A percentile compares a stretch with the other conserved stretches of the same genome.
Evolutionary conservation across 1,140 invertebrate genomes (phyloP).

Genomic region (Drosophila ambigua): DNA sequence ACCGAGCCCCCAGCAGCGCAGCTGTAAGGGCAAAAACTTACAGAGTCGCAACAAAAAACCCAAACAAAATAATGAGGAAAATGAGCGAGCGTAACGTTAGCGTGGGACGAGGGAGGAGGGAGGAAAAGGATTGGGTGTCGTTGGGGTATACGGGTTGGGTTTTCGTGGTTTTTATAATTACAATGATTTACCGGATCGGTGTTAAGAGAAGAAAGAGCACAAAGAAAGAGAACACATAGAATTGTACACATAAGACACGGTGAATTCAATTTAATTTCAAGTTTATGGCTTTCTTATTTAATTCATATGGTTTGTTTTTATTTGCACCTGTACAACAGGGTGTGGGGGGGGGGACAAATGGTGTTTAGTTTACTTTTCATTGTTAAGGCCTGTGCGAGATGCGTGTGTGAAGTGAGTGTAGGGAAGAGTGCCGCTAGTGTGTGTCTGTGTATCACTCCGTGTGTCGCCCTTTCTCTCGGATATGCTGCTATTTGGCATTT

Average conservation of each 20-base stretch:
- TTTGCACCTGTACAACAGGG: too few relatives aligned
- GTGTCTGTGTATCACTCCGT: too few relatives aligned
- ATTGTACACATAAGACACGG: constrained; percentile 67
- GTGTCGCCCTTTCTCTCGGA: too few relatives aligned
- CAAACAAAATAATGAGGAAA: constrained; percentile 32
- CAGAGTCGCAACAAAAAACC: constrained; percentile 69
- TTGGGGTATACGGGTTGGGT: not conserved
- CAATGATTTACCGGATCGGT: constrained; percentile 51
- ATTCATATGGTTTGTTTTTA: not conserved
- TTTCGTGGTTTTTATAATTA: constrained; percentile 43
- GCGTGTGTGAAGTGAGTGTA: too few relatives aligned
- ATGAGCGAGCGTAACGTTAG: constrained; percentile 3
- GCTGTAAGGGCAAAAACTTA: constrained; percentile 84
- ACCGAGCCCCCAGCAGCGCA: constrained; percentile 82
- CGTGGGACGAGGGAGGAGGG: not conserved
- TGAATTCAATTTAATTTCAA: constrained; percentile 48
- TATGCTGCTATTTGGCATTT: too few relatives aligned
- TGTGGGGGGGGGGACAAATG: too few relatives aligned
- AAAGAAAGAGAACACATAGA: constrained; percentile 75
- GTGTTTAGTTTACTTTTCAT: too few relatives aligned
- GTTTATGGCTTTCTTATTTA: constrained; percentile 42
- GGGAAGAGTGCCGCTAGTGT: too few relatives aligned
- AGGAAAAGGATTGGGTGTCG: constrained; percentile 3
- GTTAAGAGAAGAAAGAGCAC: constrained; percentile 67
- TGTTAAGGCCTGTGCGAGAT: too few relatives aligned